Evolutionary conservation across 2,113 vertebrate species (phyloP).

Genomic region (Epinephelus cyanopodus): DNA sequence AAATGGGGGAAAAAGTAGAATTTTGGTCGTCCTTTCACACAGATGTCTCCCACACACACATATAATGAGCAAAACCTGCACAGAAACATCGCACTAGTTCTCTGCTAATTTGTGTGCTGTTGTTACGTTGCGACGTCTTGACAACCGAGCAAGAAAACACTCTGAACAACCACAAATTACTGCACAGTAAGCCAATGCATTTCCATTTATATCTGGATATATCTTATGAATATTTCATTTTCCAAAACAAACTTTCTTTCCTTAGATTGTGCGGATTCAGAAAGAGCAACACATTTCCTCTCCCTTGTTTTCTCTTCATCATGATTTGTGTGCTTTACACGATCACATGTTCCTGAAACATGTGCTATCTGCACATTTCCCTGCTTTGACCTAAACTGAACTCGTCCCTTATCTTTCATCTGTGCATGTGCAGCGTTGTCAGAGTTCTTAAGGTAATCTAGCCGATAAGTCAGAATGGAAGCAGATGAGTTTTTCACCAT

Average conservation of each 20-base stretch:
- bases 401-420: slow-evolving; percentile 55
- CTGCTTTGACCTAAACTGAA: slow-evolving; percentile 26
- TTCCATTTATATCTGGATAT: background rate
- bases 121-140: slow-evolving; percentile 12
- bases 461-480: slow-evolving; percentile 64
- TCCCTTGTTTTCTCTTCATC: background rate
- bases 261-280: background rate
- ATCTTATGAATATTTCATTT: slow-evolving; percentile 20
- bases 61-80: slow-evolving; percentile 26
- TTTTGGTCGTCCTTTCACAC: slow-evolving; percentile 26
- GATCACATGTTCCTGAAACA: slow-evolving; percentile 28
- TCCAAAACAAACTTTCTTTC: slow-evolving; percentile 1
- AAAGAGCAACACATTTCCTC: background rate
- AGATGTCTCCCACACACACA: slow-evolving; percentile 12
- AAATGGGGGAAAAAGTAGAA: background rate
- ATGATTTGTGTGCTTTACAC: background rate
- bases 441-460: slow-evolving; percentile 47
- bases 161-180: slow-evolving; percentile 20
- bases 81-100: background rate
- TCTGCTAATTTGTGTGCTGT: slow-evolving; percentile 14
- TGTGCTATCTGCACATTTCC: slow-evolving; percentile 41
- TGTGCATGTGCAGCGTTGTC: slow-evolving; percentile 44
- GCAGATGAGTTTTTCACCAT: slow-evolving; percentile 60
- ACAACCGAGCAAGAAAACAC: slow-evolving; percentile 8
- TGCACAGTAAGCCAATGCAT: background rate